Evolutionary conservation across 2,113 vertebrate species (phyloP), one percentile per base, ranked within the genome.

Genomic region (Heterotis niloticus): DNA sequence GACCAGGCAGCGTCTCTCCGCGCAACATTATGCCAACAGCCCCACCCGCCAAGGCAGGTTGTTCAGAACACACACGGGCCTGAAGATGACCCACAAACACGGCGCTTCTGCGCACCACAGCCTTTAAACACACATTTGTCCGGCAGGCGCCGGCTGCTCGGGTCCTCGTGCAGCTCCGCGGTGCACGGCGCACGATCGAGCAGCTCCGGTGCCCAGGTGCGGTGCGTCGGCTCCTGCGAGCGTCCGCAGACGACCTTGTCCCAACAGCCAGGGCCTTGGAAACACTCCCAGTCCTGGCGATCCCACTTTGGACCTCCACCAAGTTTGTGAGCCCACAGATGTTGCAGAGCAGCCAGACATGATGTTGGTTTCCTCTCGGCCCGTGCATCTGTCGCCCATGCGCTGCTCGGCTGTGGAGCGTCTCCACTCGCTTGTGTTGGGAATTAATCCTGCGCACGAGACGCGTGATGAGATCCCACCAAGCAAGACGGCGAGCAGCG

Each of bases 191-290:
- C 88, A 78, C 85, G 84, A 87, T 85, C 64, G 70, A 74, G 75
- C 83, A 86, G 84, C 88, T 79, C 29, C 78, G 83, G 66, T 83
- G 89, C 86, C 88, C 88, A 90, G 88, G 88, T 91, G 88, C 83
- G 86, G 34, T 83, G 83, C 86, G 84, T 86, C 75, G 84, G 88
- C 89, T 91, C 88, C 82, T 84, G 88, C 80, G 79, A 87, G 87
- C 91, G 91, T 91, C 91, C 92, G 84, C 91, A 91, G 91, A 93
- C 88, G 92, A 92, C 92, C 92, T 93, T 93, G 92, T 91, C 90
- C 83, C 84, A 87, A 92, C 91, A 92, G 91, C 92, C 90, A 84
- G 88, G 82, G 89, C 87, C 90, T 92, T 93, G 92, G 92, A 93
- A 91, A 85, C 87, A 85, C 87, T 93, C 92, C 92, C 92, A 92